phyloP scores from a whole-genome alignment of 2,797 vertebrate genomes.

The Sternotherus odoratus region DNA sequence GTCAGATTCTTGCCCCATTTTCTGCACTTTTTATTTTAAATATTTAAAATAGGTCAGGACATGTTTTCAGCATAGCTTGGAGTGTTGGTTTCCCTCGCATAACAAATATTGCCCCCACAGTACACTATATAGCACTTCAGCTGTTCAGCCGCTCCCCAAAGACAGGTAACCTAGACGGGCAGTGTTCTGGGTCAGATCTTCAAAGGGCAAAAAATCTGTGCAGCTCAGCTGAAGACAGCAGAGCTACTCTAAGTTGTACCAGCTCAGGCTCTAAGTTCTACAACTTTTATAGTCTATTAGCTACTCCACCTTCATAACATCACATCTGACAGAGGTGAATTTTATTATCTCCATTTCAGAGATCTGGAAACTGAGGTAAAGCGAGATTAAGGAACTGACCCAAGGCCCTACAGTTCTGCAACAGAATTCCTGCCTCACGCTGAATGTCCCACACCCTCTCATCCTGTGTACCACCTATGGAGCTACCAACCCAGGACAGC shows the following conservation, averaged over 20 bases:
- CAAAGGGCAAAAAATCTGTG: not conserved
- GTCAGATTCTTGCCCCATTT: not conserved
- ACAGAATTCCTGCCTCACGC: no score
- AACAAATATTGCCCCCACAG: not conserved
- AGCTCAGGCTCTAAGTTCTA: not conserved
- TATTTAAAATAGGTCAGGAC: conserved; percentile 22
- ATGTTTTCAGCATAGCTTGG: not conserved
- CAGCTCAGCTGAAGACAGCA: not conserved
- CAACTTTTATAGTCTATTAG: not conserved
- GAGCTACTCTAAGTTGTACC: accelerated
- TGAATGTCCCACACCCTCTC: not conserved
- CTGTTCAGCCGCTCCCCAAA: not conserved
- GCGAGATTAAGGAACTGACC: not conserved
- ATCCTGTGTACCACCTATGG: not conserved
- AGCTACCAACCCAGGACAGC: accelerated
- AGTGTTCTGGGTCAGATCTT: not conserved
- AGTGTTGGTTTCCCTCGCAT: not conserved
- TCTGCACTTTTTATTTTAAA: no score
- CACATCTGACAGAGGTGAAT: not conserved
- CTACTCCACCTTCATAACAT: not conserved
- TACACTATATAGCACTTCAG: accelerated
- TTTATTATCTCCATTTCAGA: not conserved
- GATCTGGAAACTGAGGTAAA: not conserved
- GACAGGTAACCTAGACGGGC: not conserved
- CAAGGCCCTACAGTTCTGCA: not conserved